Conservation (phyloP, 2,888 invertebrate species). For the Caenorhabditis japonica region DNA sequence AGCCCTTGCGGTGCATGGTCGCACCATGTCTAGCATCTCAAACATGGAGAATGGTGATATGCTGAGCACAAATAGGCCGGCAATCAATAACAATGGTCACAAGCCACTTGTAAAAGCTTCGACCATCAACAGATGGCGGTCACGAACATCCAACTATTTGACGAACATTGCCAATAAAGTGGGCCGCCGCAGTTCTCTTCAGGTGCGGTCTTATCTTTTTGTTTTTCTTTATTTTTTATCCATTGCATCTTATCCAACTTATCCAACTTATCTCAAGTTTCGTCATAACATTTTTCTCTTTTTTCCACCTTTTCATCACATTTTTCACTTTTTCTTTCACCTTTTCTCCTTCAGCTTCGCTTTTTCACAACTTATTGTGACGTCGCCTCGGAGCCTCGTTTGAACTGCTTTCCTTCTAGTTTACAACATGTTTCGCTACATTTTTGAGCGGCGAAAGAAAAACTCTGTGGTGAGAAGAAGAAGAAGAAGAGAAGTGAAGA, state of each 20-base stretch:
- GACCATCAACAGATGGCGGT: slow-evolving; percentile 56
- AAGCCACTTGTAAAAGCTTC: slow-evolving; percentile 53
- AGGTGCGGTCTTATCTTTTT: slow-evolving; percentile 32
- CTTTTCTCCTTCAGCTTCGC: no score
- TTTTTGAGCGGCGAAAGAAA: slow-evolving; percentile 18
- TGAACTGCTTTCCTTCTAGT: slow-evolving; percentile 41
- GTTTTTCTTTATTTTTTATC: slow-evolving; percentile 6
- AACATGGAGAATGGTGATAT: slow-evolving; percentile 33
- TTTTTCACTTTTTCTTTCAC: no score
- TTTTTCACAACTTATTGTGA: no score
- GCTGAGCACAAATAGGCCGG: slow-evolving; percentile 41
- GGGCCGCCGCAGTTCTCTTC: slow-evolving; percentile 60
- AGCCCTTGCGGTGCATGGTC: slow-evolving; percentile 22
- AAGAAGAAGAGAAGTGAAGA: slow-evolving; percentile 7
- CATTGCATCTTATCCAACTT: neutral
- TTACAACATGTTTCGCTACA: slow-evolving; percentile 52
- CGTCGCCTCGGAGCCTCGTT: no score
- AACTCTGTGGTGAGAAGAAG: slow-evolving; percentile 9
- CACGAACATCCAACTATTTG: slow-evolving; percentile 59
- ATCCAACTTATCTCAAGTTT: slow-evolving; percentile 31
- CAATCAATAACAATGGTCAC: slow-evolving; percentile 51
- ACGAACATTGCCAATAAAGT: slow-evolving; percentile 61
- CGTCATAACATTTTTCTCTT: slow-evolving; percentile 20
- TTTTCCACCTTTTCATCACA: no score
- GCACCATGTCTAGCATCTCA: slow-evolving; percentile 35